phyloP scores from a whole-genome alignment of 2,888 invertebrate species.

The Drosophila neonasuta region DNA sequence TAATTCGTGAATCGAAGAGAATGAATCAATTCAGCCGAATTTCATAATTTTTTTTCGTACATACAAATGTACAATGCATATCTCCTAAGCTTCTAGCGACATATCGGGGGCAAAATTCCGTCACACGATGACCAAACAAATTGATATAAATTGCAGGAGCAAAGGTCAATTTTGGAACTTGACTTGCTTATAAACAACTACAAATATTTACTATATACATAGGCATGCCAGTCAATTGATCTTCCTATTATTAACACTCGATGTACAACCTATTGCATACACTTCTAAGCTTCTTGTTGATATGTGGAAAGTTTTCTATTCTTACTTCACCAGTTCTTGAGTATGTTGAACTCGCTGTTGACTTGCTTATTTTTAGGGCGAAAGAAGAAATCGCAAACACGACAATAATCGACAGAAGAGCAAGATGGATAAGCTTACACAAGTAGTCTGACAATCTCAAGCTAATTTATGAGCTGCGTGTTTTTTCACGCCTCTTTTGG shows the following conservation, averaged over 20 bases:
- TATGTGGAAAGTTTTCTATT: constrained; percentile 53
- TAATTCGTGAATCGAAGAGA: constrained; percentile 16
- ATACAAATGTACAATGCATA: constrained; percentile 2
- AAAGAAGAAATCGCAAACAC: constrained; percentile 41
- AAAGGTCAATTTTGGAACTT: constrained; percentile 39
- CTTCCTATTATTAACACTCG: constrained; percentile 8
- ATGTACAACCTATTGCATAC: not conserved
- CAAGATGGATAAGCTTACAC: not conserved
- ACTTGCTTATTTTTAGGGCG: constrained; percentile 43
- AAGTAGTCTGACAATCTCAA: not conserved
- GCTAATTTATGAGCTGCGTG: not conserved
- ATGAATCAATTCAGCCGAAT: constrained; percentile 40
- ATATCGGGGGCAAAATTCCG: constrained; percentile 50
- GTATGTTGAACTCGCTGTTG: constrained; percentile 41
- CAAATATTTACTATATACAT: constrained; percentile 34
- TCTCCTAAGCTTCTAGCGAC: constrained; percentile 19
- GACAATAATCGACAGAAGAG: not conserved
- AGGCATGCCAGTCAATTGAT: constrained; percentile 44
- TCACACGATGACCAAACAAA: constrained; percentile 31
- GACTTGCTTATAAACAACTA: constrained; percentile 23
- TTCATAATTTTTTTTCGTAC: constrained; percentile 27
- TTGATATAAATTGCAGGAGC: constrained; percentile 49
- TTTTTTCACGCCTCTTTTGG: no score
- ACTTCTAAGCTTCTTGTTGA: not conserved
- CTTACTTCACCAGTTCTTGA: constrained; percentile 48